Base-by-base conservation (phyloP, 2,888 invertebrate species). In the Sinhomidia bicolor region DNA sequence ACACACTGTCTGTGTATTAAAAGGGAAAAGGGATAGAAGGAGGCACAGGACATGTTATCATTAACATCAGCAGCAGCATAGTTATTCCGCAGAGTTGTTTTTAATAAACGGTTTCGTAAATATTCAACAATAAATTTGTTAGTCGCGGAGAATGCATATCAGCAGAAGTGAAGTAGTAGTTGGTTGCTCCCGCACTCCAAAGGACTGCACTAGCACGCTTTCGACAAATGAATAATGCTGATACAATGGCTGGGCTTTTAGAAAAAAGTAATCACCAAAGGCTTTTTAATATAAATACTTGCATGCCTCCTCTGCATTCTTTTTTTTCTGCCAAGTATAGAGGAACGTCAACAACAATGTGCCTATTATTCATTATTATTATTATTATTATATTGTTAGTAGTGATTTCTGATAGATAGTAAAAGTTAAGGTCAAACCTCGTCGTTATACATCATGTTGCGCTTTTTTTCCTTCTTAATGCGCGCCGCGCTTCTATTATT, bases 391-490 rank as follows among this genome's bases (percentile, higher is more conserved):
- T n/a, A 54, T 51, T n/a, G 44, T 26, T 74, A 44, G n/a, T 26
- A 7, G 17, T n/a, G 20, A 74, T 32, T 47, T 7, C 32, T 68
- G 79, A 81, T 60, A 62, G 71, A 86, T 57, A 74, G 88, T 88
- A 83, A 83, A 88, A 88, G 88, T 88, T 83, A 88, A 88, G 88
- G 88, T 88, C 88, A 83, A 65, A 9, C 76, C 54, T 78, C 79
- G 60, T 23, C 26, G 51, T 17, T 78, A 17, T 74, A 47, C 41
- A 23, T 74, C 41, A 78, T 6, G 54, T 51, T 51, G 17, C 10
- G 78, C 10, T 54, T 14, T 54, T 54, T 78, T 51, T 71, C 62
- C 44, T 20, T 54, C 54, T 26, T 23, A 76, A 47, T 47, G 26
- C 12, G 23, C 54, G 44, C 12, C 12, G 71, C 47, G 68, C 68